Percentiles rank a stretch among this genome's conserved stretches.
Conservation (phyloP, 2,797 vertebrate genomes). For the Antennarius maculatus region DNA sequence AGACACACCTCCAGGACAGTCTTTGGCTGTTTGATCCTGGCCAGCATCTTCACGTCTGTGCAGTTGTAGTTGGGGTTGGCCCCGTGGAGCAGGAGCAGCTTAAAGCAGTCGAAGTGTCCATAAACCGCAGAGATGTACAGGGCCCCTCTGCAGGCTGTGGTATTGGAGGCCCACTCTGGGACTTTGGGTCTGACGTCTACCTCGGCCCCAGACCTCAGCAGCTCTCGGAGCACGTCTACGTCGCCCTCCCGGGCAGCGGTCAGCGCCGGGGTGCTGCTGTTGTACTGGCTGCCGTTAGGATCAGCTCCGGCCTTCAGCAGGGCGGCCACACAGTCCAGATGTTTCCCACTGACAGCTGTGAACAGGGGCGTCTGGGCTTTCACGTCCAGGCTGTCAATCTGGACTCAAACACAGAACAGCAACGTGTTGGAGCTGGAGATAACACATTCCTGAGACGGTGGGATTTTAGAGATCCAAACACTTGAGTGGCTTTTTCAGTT, state of each 20-base stretch:
- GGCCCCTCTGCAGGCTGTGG: conserved; percentile 87
- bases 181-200: conserved; percentile 85
- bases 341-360: conserved; percentile 89
- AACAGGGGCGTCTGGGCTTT: conserved; percentile 97
- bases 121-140: conserved; percentile 92
- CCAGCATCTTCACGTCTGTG: conserved; percentile 84
- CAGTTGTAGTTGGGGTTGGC: conserved; percentile 95
- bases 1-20: conserved; percentile 92
- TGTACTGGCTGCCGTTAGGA: conserved; percentile 90
- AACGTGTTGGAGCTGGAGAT: neutral
- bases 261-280: conserved; percentile 92
- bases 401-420: conserved; percentile 24
- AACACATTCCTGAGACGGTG: neutral
- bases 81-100: conserved; percentile 86
- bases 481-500: no score
- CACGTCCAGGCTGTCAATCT: conserved; percentile 90
- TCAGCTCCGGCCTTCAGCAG: conserved; percentile 90
- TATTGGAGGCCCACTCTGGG: conserved; percentile 86
- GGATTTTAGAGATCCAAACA: neutral
- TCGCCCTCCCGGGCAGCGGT: conserved; percentile 89
- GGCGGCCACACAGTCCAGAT: conserved; percentile 86
- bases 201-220: conserved; percentile 85
- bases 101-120: conserved; percentile 91
- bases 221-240: conserved; percentile 82
- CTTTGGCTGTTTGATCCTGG: conserved; percentile 87